Percentiles rank a stretch among this genome's conserved stretches.
phyloP scores from a whole-genome alignment of 2,113 vertebrate genomes.

The Gavialis gangeticus region DNA sequence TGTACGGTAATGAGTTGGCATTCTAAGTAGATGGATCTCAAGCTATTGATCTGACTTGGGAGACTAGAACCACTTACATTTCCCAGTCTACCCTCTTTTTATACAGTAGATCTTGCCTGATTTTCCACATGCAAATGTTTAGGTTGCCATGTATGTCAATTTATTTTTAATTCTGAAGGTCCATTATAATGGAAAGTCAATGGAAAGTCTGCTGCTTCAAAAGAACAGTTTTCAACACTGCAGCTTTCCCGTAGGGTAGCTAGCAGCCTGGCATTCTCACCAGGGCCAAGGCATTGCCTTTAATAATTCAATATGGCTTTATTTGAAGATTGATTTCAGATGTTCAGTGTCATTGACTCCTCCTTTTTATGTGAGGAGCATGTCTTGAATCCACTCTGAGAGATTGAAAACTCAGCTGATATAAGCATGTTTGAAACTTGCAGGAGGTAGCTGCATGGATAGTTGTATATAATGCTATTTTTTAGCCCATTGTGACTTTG shows the following conservation, averaged over 20 bases:
- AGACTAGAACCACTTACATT: neutral
- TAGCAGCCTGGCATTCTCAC: neutral
- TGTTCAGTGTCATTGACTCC: neutral
- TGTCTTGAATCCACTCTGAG: neutral
- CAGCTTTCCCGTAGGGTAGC: neutral
- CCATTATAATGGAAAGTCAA: neutral
- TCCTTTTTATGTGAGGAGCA: neutral
- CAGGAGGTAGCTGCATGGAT: neutral
- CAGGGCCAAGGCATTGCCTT: neutral
- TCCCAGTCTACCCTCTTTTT: neutral
- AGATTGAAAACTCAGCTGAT: slow-evolving; percentile 4
- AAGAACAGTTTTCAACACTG: neutral
- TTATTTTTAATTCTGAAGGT: neutral
- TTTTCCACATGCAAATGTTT: no score
- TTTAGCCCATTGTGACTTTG: neutral
- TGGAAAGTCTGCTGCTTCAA: neutral
- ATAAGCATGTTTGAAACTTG: neutral
- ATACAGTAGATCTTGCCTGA: neutral
- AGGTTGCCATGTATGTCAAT: no score
- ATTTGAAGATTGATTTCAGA: slow-evolving; percentile 46
- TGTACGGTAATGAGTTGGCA: neutral
- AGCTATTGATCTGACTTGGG: neutral
- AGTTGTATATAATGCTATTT: neutral
- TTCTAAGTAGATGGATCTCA: neutral
- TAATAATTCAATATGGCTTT: slow-evolving; percentile 18